Evolutionary conservation across 2,113 vertebrate species (phyloP).

Genomic region (Sus scrofa): T2T-Sscrofa CM000819.6:27517501-27518000

Average conservation of each 20-base stretch:
- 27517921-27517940: background rate
- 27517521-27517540: background rate
- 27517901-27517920: background rate
- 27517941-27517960: background rate
- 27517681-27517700: background rate
- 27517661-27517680: background rate
- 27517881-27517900: background rate
- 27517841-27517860: background rate
- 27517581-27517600: background rate
- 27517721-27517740: background rate
- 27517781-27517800: background rate
- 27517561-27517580: background rate
- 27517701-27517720: background rate
- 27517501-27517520: background rate
- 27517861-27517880: conserved; percentile 9
- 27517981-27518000: background rate
- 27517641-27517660: background rate
- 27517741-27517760: rapidly evolving
- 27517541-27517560: conserved; percentile 1
- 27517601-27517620: background rate
- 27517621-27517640: background rate
- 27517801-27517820: background rate
- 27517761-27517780: background rate
- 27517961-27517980: background rate
- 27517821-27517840: background rate